Evolutionary conservation across 2,888 invertebrate species (phyloP), one percentile per base, ranked within the genome.

Genomic region (Cantharis flavilabris): DNA sequence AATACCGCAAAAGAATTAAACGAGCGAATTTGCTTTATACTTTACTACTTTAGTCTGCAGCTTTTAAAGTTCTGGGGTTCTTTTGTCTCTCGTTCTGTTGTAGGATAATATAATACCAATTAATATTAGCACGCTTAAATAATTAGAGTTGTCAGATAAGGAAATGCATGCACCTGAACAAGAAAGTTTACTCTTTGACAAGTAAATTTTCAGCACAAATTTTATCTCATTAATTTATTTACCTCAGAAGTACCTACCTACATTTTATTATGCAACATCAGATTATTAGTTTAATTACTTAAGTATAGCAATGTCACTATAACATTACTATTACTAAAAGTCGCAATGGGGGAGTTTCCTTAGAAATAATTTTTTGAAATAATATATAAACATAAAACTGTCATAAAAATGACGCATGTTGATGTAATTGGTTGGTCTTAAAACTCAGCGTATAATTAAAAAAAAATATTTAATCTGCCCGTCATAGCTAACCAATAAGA

Each of bases 101-200:
- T 62, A 30, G 69, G 67, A 71, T 28, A 26, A 33, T 65, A 65
- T 76, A 76, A 76, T 76, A 76, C 75, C 75, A 69, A 76, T 76
- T 76, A 72, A 71, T 76, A 76, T 75, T 75, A 76, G 72, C 63
- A 62, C 65, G 65, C 72, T 72, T 69, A 72, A 71, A 72, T 76
- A 76, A 76, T 76, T 76, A 76, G 71, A 76, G 62, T 76, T 72
- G 75, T 76, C 72, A 72, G 67, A 67, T 69, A 69, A 74, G 75
- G 18, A 65, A 49, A 49, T 49, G 49, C 49, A 71, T 71, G 65
- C 65, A 75, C 75, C 75, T 75, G 75, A 70, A 71, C 75, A 70
- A 62, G 70, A 71, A 75, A 75, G 75, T 75, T 75, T 71, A 49
- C 73, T 72, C 72, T 13, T 23, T 73, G 70, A 73, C 62, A 73